These are phyloP conservation scores for Tamandua tetradactyla DNA, from an alignment of 2,797 vertebrate species.

Conservation along the genomic window DNA sequence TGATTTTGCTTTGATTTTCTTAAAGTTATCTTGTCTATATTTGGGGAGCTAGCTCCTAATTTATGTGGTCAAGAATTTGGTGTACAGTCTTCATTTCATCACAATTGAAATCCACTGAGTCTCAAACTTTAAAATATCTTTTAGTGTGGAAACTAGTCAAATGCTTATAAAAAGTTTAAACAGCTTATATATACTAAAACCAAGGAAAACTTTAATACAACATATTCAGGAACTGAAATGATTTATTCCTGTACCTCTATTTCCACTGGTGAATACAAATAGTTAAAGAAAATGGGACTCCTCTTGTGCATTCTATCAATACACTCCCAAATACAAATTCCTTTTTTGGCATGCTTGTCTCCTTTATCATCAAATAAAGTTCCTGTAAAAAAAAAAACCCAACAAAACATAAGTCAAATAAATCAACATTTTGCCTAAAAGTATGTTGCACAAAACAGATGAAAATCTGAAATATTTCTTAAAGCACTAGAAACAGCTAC, in stretches of 20 bases:
- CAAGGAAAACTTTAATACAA: conserved; percentile 49
- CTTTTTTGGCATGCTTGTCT: conserved; percentile 94
- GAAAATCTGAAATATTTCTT: conserved; percentile 34
- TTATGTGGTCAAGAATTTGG: conserved; percentile 35
- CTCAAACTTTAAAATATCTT: conserved; percentile 44
- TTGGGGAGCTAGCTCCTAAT: not conserved
- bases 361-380: conserved; percentile 98
- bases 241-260: conserved; percentile 86
- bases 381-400: conserved; percentile 85
- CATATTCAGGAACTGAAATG: conserved; percentile 64
- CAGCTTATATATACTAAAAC: conserved; percentile 34
- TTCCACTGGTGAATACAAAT: conserved; percentile 93
- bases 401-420: conserved; percentile 38
- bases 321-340: conserved; percentile 97
- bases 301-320: conserved; percentile 95
- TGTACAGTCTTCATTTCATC: not conserved
- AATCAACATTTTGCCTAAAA: conserved; percentile 42
- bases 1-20: conserved; percentile 24
- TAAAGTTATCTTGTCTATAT: conserved; percentile 8
- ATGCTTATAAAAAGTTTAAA: conserved; percentile 40
- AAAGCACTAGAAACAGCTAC: not conserved
- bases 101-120: not conserved
- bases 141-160: conserved; percentile 25
- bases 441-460: not conserved
- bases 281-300: conserved; percentile 97